Evolutionary conservation across 2,113 vertebrate genomes (phyloP), one percentile per base, ranked within the genome.

Genomic region (Carassius carassius): DNA sequence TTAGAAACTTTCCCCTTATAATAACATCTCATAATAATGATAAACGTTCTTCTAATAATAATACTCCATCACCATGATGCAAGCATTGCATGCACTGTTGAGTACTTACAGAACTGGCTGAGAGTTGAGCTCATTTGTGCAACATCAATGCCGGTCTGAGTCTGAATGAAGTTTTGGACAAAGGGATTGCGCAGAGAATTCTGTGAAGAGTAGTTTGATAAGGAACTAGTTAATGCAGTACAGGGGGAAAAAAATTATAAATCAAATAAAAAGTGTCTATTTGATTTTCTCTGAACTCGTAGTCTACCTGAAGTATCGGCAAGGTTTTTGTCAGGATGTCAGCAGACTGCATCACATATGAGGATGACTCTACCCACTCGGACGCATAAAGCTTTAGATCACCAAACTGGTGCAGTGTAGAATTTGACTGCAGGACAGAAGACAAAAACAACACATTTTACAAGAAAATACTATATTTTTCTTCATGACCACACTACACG

Each of bases 101-200:
- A 47, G 29, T 35, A 95, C 97, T 97, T 89, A 99, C 98, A 95
- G 60, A 97, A 96, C 65, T 90, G 89, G 14, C 92, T 93, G 90
- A 99, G 95, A 81, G 95, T 96, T 60, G 92, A 92, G 83, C 95
- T 90, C 86, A 99, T 93, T 84, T 93, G 93, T 85, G 83, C 85
- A 67, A 97, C 94, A 87, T 98, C 91, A 77, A 98, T 92, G 89
- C 95, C 91, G 84, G 97, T 96, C 86, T 97, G 96, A 89, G 96
- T 91, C 90, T 96, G 94, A 86, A 99, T 94, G 91, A 99, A 97
- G 87, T 95, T 96, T 92, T 96, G 95, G 88, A 99, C 94, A 90
- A 98, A 97, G 69, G 96, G 92, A 86, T 96, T 99, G 89, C 90
- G 90, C 80, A 99, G 92, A 76, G 97, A 93, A 47, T 95, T 96